A percentile compares a stretch with the other conserved stretches of the same genome.
These are phyloP conservation scores for Sebastes steindachneri DNA, from an alignment of 2,797 vertebrate species.

Conservation along the genomic window DNA sequence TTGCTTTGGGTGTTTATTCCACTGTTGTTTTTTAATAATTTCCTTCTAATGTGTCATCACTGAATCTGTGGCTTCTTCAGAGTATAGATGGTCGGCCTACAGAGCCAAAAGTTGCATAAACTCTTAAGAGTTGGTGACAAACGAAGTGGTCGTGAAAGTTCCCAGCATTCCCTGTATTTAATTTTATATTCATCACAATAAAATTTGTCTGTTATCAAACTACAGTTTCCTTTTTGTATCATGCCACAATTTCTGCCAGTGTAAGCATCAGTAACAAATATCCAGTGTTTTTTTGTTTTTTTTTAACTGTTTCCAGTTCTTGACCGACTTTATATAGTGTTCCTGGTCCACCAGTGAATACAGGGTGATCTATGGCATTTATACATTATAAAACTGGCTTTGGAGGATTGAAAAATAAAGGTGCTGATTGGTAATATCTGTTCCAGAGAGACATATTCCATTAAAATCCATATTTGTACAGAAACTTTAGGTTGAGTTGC, in stretches of 20 bases:
- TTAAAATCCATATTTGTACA: too few species aligned
- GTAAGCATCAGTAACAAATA: background rate
- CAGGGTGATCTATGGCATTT: background rate
- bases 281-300: background rate
- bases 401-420: background rate
- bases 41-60: background rate
- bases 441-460: too few species aligned
- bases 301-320: background rate
- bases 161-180: slow-evolving; percentile 59
- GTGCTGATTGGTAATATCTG: too few species aligned
- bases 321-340: background rate
- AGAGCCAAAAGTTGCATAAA: slow-evolving; percentile 26
- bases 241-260: background rate
- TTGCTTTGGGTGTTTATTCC: slow-evolving; percentile 45
- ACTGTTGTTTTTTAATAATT: slow-evolving; percentile 3
- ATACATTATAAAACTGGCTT: background rate
- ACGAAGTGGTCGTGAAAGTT: background rate
- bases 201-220: slow-evolving; percentile 56
- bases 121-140: background rate
- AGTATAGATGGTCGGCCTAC: background rate
- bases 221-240: background rate
- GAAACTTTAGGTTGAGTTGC: too few species aligned
- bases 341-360: background rate
- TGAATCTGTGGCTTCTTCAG: slow-evolving; percentile 17
- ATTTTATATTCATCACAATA: slow-evolving; percentile 76